Evolutionary conservation across 2,113 vertebrate genomes (phyloP).

Genomic region (Xiphophorus maculatus): DNA sequence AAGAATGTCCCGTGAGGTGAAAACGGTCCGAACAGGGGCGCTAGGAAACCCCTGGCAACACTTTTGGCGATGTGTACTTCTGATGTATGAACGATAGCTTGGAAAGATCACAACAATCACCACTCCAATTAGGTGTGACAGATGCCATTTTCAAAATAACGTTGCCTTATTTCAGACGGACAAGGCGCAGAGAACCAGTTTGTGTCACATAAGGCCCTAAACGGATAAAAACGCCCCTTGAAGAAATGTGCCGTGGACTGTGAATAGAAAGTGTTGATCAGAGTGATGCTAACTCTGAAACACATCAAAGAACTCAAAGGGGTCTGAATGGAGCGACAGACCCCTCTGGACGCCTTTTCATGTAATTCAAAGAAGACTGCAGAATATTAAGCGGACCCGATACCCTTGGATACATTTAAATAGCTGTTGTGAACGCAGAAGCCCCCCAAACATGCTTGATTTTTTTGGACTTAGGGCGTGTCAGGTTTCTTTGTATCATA

Average conservation of each 20-base stretch:
- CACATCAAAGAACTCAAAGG: constrained; percentile 62
- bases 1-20: constrained; percentile 62
- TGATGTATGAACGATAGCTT: constrained; percentile 48
- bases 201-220: constrained; percentile 58
- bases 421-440: constrained; percentile 69
- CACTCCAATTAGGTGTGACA: constrained; percentile 58
- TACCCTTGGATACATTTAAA: constrained; percentile 66
- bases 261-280: constrained; percentile 55
- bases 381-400: constrained; percentile 54
- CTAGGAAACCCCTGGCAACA: constrained; percentile 18
- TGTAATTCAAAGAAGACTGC: constrained; percentile 63
- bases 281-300: constrained; percentile 59
- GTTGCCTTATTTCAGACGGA: constrained; percentile 78
- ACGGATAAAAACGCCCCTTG: constrained; percentile 49
- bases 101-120: constrained; percentile 66
- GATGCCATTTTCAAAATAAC: constrained; percentile 76
- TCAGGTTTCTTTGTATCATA: constrained; percentile 77
- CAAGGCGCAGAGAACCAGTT: constrained; percentile 56
- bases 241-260: constrained; percentile 57
- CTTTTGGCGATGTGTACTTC: constrained; percentile 43
- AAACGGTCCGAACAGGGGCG: constrained; percentile 26
- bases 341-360: constrained; percentile 65
- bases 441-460: constrained; percentile 73
- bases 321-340: constrained; percentile 60
- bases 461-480: constrained; percentile 73